Base-by-base conservation (phyloP, 2,797 vertebrate genomes). In the Silurus aristotelis region DNA sequence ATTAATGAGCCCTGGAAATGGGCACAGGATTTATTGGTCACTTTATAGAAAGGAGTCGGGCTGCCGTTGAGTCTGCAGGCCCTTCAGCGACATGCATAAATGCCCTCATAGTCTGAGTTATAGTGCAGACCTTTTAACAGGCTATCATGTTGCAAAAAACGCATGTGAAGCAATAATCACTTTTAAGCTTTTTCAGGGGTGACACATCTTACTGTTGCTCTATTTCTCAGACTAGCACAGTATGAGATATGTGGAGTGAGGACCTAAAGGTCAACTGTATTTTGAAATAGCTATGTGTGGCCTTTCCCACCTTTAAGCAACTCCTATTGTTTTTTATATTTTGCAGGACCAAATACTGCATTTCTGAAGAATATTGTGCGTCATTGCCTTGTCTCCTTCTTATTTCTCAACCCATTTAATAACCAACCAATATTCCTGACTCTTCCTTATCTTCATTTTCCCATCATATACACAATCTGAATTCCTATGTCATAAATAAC, bases 21-120 rank as follows among this genome's bases (percentile, higher is more conserved):
- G 78, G 77, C 77, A 79, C 63, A 14, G 82, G 83, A 87, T 84
- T 87, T 87, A 87, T 84, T 84, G 86, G 86, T 84, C 82, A 87
- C 76, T 84, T 84, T 87, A 83, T 84, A 79, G 82, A 84, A 84
- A 73, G 60, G 61, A 84, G 82, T 83, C 55, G 25, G 58, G 66
- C 85, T 83, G 80, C 66, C 25, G 58, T 83, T 80, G 77, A 48
- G 77, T 48, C 82, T 87, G 31, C 76, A 75, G 60, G 52, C 86
- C 82, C 82, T 87, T 87, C 60, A 80, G 82, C 25, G 66, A 80
- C 82, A 61, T 48, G 82, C 52, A 82, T 72, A 87, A 84, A 87
- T 84, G 81, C 76, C 82, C 82, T 83, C 48, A 46, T 71, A 31
- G 67, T 70, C 77, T 72, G 86, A 87, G 82, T 87, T 84, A 87